A percentile compares a stretch with the other conserved stretches of the same genome.
These are phyloP conservation scores for Lophotriccus pileatus DNA, from an alignment of 2,797 vertebrate species.

Conservation along the genomic window DNA sequence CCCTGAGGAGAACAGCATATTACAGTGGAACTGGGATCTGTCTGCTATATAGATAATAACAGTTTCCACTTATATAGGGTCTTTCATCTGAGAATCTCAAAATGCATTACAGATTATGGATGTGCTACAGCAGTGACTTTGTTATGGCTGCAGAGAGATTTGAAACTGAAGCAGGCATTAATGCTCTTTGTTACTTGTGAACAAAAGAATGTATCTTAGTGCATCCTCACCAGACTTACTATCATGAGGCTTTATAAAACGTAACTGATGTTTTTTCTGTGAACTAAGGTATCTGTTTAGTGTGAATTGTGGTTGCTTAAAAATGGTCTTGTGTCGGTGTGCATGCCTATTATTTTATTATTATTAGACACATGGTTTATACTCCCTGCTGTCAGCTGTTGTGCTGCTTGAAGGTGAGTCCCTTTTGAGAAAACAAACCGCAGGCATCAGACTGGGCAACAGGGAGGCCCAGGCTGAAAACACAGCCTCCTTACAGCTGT, in stretches of 20 bases:
- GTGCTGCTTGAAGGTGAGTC: not conserved
- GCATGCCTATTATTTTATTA: not conserved
- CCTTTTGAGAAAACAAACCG: not conserved
- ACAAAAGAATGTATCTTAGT: not conserved
- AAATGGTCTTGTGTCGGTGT: not conserved
- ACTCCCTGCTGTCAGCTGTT: fast-evolving
- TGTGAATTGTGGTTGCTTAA: not conserved
- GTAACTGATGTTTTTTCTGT: not conserved
- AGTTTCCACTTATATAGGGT: conserved; percentile 20
- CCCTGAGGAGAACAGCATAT: conserved; percentile 22
- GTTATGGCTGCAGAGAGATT: conserved; percentile 5
- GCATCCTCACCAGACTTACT: not conserved
- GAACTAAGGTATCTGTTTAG: not conserved
- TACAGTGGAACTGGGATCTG: not conserved
- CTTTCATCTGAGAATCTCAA: conserved; percentile 46
- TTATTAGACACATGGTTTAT: fast-evolving
- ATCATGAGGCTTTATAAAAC: not conserved
- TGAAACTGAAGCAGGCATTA: not conserved
- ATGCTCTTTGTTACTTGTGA: not conserved
- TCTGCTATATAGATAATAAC: conserved; percentile 37
- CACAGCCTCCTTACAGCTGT: not conserved
- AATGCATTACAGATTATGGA: conserved; percentile 22
- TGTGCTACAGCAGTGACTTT: not conserved
- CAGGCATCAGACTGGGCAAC: fast-evolving
- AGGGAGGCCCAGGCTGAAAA: not conserved